Evolutionary conservation across 2,797 vertebrate species (phyloP).

Genomic region (Crocodylus rhombifer): DNA sequence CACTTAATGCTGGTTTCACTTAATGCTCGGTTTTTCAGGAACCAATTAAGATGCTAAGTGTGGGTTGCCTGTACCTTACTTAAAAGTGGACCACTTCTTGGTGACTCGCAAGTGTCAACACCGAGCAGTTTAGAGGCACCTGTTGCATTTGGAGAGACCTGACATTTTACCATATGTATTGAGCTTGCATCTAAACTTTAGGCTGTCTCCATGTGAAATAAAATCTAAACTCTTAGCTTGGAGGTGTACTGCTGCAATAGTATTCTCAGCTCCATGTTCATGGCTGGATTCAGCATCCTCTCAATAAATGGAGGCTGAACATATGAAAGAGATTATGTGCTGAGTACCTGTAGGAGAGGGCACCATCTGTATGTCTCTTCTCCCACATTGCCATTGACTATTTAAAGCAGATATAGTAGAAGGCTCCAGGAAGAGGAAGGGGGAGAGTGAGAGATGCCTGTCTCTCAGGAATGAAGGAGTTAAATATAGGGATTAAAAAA

Average conservation of each 20-base stretch:
- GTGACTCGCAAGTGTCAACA: no score
- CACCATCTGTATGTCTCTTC: not conserved
- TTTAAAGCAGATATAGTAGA: not conserved
- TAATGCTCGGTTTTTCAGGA: no score
- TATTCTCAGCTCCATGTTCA: not conserved
- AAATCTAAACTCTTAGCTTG: not conserved
- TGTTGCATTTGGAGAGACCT: not conserved
- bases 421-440: not conserved
- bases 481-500: slow-evolving; percentile 39
- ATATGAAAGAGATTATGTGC: slow-evolving; percentile 22
- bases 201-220: slow-evolving; percentile 3
- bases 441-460: not conserved
- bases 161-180: not conserved
- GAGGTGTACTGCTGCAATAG: not conserved
- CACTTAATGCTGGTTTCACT: no score
- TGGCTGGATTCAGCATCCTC: not conserved
- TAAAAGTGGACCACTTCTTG: not conserved
- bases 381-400: not conserved
- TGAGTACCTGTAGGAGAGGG: slow-evolving; percentile 26
- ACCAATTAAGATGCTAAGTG: no score
- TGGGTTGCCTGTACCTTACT: no score
- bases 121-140: not conserved
- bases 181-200: not conserved
- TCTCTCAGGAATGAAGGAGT: slow-evolving; percentile 47
- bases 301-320: slow-evolving; percentile 7